Evolutionary conservation across 2,888 invertebrate species (phyloP), one percentile per base, ranked within the genome.

Genomic region (Zygothrica quintamaculata): DNA sequence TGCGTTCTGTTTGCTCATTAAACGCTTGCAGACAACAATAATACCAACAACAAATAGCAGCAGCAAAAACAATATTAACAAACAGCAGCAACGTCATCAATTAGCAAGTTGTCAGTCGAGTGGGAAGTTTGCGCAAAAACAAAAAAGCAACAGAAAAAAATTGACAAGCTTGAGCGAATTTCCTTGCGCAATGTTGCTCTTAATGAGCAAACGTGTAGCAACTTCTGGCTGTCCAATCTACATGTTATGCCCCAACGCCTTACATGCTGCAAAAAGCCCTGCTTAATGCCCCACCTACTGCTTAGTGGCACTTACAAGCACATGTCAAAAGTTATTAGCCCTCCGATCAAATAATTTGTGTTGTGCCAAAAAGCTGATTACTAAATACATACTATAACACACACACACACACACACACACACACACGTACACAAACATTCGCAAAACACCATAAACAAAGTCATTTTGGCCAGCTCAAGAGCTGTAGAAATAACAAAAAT

Each of bases 361-460:
- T 68, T 77, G 55, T 81, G 78, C 71, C 74, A 80, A 61, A 69
- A 72, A 79, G 88, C 82, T 88, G 87, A 84, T 84, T 84, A 87
- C 82, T 58, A 66, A 82, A 82, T 78, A 71, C 84, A 70, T 48
- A 65, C 62, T 70, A 2, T 3, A 2, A 22, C 18, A 66, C 77
- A 79, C 64, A n/a, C n/a, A n/a, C n/a, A n/a, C n/a, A n/a, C n/a
- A n/a, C n/a, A n/a, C n/a, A n/a, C n/a, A n/a, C n/a, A n/a, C n/a
- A n/a, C n/a, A n/a, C n/a, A n/a, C n/a, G n/a, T n/a, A n/a, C n/a
- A n/a, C n/a, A n/a, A n/a, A n/a, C n/a, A n/a, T n/a, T n/a, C n/a
- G n/a, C n/a, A n/a, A n/a, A n/a, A n/a, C n/a, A n/a, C n/a, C n/a
- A 86, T 86, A 84, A 87, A 88, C 84, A 88, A 79, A 81, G 69